These are phyloP conservation scores for Liposcelis brunnea DNA, from an alignment of 2,888 invertebrate species.

Conservation along the genomic window DNA sequence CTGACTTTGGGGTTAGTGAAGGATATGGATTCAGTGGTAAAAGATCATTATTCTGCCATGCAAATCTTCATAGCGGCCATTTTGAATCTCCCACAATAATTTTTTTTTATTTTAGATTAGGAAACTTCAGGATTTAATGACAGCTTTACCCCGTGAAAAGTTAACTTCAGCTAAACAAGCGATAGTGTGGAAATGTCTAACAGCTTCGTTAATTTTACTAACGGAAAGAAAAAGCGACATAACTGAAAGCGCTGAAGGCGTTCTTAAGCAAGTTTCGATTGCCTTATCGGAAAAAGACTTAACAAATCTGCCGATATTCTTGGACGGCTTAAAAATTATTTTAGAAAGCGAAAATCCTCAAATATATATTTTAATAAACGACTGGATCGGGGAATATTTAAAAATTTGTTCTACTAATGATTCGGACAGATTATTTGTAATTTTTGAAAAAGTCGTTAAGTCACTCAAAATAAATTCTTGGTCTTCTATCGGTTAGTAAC, in stretches of 20 bases:
- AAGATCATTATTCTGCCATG: too few relatives aligned
- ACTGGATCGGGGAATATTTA: neutral
- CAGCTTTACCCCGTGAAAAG: too few relatives aligned
- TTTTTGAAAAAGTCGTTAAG: neutral
- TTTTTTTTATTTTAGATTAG: too few relatives aligned
- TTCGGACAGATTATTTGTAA: neutral
- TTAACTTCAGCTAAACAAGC: neutral
- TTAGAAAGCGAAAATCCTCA: neutral
- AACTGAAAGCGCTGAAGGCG: neutral
- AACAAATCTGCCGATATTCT: neutral
- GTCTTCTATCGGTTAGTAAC: too few relatives aligned
- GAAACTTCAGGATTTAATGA: too few relatives aligned
- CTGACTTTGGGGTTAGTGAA: neutral
- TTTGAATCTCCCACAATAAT: too few relatives aligned
- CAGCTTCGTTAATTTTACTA: constrained; percentile 1
- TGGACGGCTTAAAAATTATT: constrained; percentile 2
- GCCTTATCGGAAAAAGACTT: neutral
- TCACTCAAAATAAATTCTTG: too few relatives aligned
- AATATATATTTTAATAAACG: neutral
- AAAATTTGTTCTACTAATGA: neutral
- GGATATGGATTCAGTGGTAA: too few relatives aligned
- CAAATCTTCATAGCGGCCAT: too few relatives aligned
- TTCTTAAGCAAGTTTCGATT: neutral
- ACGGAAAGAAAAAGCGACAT: neutral
- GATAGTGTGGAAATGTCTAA: neutral